Conservation (phyloP, 2,797 vertebrate species). For the Microctenopoma steveboyesi region DNA sequence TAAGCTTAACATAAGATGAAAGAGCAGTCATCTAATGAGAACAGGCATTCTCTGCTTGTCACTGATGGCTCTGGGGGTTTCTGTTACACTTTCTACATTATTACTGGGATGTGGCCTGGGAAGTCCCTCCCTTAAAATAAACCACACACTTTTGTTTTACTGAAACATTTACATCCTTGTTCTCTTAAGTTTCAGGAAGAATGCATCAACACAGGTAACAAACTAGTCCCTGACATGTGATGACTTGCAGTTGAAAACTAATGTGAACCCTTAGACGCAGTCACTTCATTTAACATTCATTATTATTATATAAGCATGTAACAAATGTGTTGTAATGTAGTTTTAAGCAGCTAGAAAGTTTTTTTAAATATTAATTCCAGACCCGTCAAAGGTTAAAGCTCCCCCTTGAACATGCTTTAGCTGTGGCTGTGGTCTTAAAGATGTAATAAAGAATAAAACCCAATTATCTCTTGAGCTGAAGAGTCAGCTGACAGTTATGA, state of each 20-base stretch:
- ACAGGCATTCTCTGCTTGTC: not conserved
- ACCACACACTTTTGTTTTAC: constrained; percentile 30
- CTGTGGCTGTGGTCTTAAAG: no score
- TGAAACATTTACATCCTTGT: constrained; percentile 16
- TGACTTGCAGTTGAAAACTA: not conserved
- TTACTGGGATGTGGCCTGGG: constrained; percentile 61
- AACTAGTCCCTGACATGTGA: not conserved
- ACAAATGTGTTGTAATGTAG: not conserved
- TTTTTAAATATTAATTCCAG: not conserved
- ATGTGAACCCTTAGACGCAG: not conserved
- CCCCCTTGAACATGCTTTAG: no score
- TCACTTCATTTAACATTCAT: not conserved
- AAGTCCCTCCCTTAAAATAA: constrained; percentile 70
- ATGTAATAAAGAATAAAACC: not conserved
- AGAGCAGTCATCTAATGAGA: not conserved
- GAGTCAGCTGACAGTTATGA: no score
- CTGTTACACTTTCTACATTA: constrained; percentile 66
- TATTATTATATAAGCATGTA: not conserved
- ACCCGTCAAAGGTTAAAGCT: not conserved
- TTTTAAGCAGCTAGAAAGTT: not conserved
- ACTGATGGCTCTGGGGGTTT: constrained; percentile 64
- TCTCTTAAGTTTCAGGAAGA: constrained; percentile 7
- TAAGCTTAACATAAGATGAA: not conserved
- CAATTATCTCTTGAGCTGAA: no score
- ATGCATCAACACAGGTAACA: not conserved